Base-by-base conservation (phyloP, 2,113 vertebrate genomes). In the Tricholaema leucomelas region DNA sequence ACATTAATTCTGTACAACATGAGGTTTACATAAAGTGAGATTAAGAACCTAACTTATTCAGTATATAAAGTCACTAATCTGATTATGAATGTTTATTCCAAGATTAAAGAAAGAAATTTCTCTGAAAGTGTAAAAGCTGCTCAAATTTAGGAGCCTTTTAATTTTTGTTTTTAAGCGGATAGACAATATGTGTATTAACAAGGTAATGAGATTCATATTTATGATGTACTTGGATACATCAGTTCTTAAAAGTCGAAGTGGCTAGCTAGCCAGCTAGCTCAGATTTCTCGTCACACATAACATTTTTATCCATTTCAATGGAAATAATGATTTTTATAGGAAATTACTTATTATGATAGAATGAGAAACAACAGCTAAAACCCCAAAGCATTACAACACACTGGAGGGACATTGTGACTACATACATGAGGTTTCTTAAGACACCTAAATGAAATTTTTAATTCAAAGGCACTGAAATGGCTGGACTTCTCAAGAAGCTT, bases 91-190 rank as follows among this genome's bases (percentile, higher is more conserved):
- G 0, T 63, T 75, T 84, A 50, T 80, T 73, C 36, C 35, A 86
- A 92, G 58, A 79, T 66, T 60, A 82, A 82, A 85, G 70, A 70
- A 82, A 70, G n/a, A 55, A 88, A 92, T 89, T 77, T 69, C 52
- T 44, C 59, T 82, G n/a, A 28, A 76, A 72, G n/a, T 7, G 0
- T 72, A 78, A 61, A 17, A 87, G 18, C 18, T 73, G 42, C 40
- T 80, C 11, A 74, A 52, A 70, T 74, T 54, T 88, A 38, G 48
- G 63, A 61, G 36, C 21, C 27, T 17, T 73, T 55, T 61, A 50
- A 36, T 20, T 23, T 66, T 73, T 46, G 13, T 56, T 87, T 93
- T 81, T 61, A 69, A 86, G 86, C 61, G 8, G 33, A 48, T 14
- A 76, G 25, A 40, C 15, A 63, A 38, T 10, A 10, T 25, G 1